A percentile compares a stretch with the other conserved stretches of the same genome.
phyloP scores from a whole-genome alignment of 1,140 invertebrate species.

The Drosophila arawakana region DNA sequence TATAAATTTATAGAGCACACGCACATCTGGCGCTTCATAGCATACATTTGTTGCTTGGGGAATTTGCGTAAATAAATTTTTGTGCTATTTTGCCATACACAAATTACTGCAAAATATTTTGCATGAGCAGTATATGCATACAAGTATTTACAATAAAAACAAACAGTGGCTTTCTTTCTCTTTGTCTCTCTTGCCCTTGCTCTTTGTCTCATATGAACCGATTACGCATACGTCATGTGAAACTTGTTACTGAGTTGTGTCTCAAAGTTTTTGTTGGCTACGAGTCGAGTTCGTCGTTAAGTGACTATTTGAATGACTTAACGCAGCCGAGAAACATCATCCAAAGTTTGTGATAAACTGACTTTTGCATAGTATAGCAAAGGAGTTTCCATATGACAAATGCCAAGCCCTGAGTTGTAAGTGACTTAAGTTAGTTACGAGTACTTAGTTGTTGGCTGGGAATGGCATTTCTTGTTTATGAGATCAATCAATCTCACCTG shows the following conservation, averaged over 20 bases:
- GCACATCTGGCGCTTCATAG: conserved; percentile 46
- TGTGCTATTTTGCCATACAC: conserved; percentile 59
- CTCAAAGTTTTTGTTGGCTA: conserved; percentile 55
- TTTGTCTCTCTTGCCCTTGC: neutral
- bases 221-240: conserved; percentile 69
- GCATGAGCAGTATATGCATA: conserved; percentile 63
- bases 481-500: conserved; percentile 39
- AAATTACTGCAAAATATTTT: conserved; percentile 82
- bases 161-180: conserved; percentile 35
- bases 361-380: conserved; percentile 4
- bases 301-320: conserved; percentile 76
- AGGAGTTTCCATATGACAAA: conserved; percentile 18
- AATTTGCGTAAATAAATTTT: conserved; percentile 72
- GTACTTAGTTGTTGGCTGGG: conserved; percentile 9
- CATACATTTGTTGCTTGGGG: conserved; percentile 30
- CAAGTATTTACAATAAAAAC: conserved; percentile 75
- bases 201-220: conserved; percentile 49
- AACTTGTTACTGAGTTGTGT: conserved; percentile 43
- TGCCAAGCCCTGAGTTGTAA: conserved; percentile 2
- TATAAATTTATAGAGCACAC: conserved; percentile 64
- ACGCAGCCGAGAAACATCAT: conserved; percentile 19
- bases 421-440: conserved; percentile 11
- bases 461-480: conserved; percentile 7
- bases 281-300: conserved; percentile 56
- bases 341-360: conserved; percentile 38